Percentiles rank a stretch among this genome's conserved stretches.
Conservation (phyloP, 1,140 invertebrate species). For the Caenorhabditis inopinata region DNA sequence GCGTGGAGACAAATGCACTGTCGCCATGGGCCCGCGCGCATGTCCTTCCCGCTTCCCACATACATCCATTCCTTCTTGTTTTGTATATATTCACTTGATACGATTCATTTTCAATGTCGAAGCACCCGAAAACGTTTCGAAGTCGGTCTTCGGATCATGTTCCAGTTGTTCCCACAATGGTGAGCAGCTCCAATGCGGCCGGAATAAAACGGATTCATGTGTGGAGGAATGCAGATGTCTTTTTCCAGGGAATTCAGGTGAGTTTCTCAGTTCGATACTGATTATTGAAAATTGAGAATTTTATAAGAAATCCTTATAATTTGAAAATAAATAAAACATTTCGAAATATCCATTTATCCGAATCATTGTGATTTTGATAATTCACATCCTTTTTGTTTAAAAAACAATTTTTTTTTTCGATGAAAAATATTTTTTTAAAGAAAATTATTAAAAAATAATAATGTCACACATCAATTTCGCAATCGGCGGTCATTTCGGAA, state of each 20-base stretch:
- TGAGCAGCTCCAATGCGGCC: background rate
- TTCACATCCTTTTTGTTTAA: too few species aligned
- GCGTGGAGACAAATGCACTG: conserved; percentile 5
- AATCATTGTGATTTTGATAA: too few species aligned
- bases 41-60: background rate
- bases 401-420: too few species aligned
- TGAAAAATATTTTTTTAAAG: too few species aligned
- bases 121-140: background rate
- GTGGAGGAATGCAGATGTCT: conserved; percentile 26
- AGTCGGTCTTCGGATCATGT: conserved; percentile 3
- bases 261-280: too few species aligned
- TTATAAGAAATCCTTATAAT: too few species aligned
- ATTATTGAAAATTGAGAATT: background rate
- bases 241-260: conserved; percentile 34
- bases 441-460: too few species aligned
- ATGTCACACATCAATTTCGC: too few species aligned
- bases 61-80: background rate
- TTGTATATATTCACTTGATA: conserved; percentile 4
- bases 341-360: too few species aligned
- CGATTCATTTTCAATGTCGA: background rate
- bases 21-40: background rate
- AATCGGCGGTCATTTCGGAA: too few species aligned
- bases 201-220: conserved; percentile 31
- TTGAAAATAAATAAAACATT: too few species aligned
- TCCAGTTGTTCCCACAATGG: conserved; percentile 8